Evolutionary conservation across 1,140 invertebrate species (phyloP).

Genomic region (Ooceraea biroi): DNA sequence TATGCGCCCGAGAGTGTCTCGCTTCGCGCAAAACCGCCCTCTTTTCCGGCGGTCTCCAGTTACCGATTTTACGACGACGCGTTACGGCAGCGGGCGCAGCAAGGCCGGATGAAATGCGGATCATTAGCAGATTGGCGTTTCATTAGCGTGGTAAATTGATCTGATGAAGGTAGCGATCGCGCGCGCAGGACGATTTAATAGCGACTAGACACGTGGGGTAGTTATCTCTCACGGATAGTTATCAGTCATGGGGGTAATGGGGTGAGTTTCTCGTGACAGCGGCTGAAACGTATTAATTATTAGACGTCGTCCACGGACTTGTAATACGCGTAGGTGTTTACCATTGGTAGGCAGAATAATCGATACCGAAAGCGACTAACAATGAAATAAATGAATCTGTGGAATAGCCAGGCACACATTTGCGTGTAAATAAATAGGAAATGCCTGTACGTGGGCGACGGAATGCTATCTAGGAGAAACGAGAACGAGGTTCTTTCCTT

Average conservation of each 20-base stretch:
- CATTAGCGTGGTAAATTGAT: slow-evolving; percentile 33
- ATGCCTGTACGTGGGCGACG: slow-evolving; percentile 11
- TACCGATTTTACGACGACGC: slow-evolving; percentile 17
- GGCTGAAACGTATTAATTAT: slow-evolving; percentile 3
- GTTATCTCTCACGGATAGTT: slow-evolving; percentile 34
- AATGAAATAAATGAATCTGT: slow-evolving; percentile 13
- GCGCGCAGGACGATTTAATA: slow-evolving; percentile 27
- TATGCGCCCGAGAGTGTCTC: slow-evolving; percentile 5
- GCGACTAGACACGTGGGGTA: slow-evolving; percentile 12
- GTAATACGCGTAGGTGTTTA: background rate
- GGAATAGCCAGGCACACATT: background rate
- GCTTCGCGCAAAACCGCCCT: background rate
- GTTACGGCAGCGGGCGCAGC: background rate
- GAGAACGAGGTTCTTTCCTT: background rate
- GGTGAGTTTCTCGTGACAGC: background rate
- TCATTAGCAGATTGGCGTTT: slow-evolving; percentile 47
- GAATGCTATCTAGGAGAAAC: slow-evolving; percentile 16
- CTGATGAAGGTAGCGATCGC: background rate
- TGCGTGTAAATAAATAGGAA: slow-evolving; percentile 64
- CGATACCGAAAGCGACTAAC: slow-evolving; percentile 4
- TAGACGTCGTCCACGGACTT: background rate
- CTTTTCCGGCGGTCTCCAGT: background rate
- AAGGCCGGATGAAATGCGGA: slow-evolving; percentile 17
- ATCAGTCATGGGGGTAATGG: slow-evolving; percentile 18
- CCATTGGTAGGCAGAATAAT: background rate